Percentiles rank a stretch among this genome's conserved stretches.
These are phyloP conservation scores for Eclectus roratus DNA, from an alignment of 2,113 vertebrate species.

Conservation along the genomic window DNA sequence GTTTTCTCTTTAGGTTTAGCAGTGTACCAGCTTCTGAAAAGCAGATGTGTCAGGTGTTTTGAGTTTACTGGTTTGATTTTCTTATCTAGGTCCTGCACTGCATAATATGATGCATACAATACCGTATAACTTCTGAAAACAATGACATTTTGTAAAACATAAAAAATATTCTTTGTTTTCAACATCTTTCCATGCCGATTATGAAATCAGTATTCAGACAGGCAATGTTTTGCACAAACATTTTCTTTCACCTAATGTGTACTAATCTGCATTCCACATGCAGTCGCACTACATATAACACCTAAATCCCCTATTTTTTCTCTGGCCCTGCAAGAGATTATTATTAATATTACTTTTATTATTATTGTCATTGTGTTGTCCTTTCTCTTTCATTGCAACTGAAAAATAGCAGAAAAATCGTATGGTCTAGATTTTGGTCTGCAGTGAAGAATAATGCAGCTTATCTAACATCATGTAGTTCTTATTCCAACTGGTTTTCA, in stretches of 20 bases:
- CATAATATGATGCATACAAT: neutral
- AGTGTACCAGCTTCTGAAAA: neutral
- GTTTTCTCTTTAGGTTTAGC: neutral
- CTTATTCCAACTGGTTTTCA: neutral
- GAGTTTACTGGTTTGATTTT: neutral
- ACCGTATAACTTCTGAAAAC: neutral
- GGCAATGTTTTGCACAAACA: neutral
- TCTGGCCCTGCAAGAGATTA: neutral
- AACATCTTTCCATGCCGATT: neutral
- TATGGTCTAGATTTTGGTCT: neutral
- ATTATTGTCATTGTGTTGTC: slow-evolving; percentile 3
- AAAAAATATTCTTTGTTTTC: neutral
- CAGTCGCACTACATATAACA: slow-evolving; percentile 4
- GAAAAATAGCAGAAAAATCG: neutral
- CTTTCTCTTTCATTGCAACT: neutral
- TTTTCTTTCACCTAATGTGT: slow-evolving; percentile 36
- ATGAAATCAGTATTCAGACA: slow-evolving; percentile 50
- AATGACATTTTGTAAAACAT: neutral
- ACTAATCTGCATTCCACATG: slow-evolving; percentile 51
- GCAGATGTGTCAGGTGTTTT: neutral
- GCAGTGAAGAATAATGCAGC: neutral
- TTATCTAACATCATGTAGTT: neutral
- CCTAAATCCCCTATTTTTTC: slow-evolving; percentile 2
- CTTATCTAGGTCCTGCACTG: neutral
- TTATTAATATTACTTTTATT: slow-evolving; percentile 21